Percentiles rank a stretch among this genome's conserved stretches.
Conservation (phyloP, 2,797 vertebrate species). For the Eospalax fontanierii region DNA sequence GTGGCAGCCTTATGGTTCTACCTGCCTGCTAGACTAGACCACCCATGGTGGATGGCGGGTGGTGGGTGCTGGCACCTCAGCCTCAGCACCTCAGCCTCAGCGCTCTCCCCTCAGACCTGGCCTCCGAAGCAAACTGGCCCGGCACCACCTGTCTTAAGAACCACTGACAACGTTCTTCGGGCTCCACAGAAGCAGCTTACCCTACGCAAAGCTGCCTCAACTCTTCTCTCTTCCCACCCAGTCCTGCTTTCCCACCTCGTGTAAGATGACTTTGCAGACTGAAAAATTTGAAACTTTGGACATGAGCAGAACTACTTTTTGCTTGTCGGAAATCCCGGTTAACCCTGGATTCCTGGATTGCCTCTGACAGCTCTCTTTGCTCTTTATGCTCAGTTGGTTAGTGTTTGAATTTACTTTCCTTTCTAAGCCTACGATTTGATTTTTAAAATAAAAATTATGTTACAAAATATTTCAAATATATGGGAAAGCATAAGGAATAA, state of each 20-base stretch:
- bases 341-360: neutral
- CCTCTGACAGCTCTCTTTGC: neutral
- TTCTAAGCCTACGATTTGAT: neutral
- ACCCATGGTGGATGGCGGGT: fast-evolving
- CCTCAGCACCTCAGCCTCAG: neutral
- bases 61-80: neutral
- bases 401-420: neutral
- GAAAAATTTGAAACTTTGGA: too few relatives aligned
- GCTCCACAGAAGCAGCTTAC: neutral
- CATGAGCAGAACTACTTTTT: neutral
- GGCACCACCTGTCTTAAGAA: neutral
- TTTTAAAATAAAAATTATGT: slow-evolving; percentile 38
- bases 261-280: neutral
- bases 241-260: neutral
- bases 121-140: neutral
- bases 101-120: neutral
- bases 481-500: neutral
- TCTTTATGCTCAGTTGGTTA: neutral
- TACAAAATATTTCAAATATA: neutral
- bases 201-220: neutral
- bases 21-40: neutral
- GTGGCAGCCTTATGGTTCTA: neutral
- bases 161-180: neutral
- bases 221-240: neutral
- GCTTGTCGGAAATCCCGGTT: neutral